Percentiles rank a stretch among this genome's conserved stretches.
Evolutionary conservation across 2,113 vertebrate species (phyloP).

Genomic region (Anser cygnoides): DNA sequence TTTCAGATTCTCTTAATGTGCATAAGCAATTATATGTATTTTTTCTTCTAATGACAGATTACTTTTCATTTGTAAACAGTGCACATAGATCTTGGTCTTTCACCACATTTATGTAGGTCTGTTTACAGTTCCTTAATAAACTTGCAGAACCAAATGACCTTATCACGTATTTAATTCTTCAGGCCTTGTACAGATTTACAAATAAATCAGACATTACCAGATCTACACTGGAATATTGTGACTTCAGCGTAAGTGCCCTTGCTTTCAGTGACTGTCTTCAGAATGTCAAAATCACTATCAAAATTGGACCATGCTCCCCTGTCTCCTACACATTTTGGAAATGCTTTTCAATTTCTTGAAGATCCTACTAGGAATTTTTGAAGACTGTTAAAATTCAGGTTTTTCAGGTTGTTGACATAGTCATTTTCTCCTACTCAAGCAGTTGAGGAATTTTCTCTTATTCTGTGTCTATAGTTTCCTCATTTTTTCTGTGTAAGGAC

Average conservation of each 20-base stretch:
- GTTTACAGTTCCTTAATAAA: neutral
- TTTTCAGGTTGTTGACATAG: neutral
- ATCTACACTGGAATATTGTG: neutral
- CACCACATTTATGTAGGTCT: neutral
- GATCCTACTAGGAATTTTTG: neutral
- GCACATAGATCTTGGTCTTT: neutral
- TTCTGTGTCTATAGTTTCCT: neutral
- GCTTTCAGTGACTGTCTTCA: neutral
- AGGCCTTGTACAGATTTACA: neutral
- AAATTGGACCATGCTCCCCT: neutral
- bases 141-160: neutral
- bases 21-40: neutral
- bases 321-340: neutral
- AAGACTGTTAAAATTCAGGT: neutral
- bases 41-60: neutral
- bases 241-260: neutral
- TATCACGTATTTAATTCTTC: neutral
- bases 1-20: neutral
- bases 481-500: neutral
- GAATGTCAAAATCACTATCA: neutral
- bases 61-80: neutral
- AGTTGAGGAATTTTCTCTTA: neutral
- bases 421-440: neutral
- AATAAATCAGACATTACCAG: neutral
- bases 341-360: neutral